Percentiles rank a stretch among this genome's conserved stretches.
Evolutionary conservation across 2,888 invertebrate genomes (phyloP).

Genomic region (Synanthedon tipuliformis): DNA sequence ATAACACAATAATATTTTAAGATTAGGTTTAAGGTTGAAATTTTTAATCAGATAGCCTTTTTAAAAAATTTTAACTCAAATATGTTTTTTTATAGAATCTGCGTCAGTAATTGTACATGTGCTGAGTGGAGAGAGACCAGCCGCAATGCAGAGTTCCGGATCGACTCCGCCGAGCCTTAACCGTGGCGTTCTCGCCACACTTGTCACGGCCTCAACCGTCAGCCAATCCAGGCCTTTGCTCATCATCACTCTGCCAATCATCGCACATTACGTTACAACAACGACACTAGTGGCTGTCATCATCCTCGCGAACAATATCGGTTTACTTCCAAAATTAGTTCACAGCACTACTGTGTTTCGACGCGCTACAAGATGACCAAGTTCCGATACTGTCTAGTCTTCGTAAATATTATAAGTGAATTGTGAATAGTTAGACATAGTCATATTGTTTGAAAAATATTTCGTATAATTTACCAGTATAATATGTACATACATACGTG

Average conservation of each 20-base stretch:
- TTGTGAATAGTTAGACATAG: no score
- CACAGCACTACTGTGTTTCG: neutral
- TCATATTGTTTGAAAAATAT: no score
- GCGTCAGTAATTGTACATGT: conserved; percentile 87
- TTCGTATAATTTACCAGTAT: no score
- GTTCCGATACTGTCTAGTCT: neutral
- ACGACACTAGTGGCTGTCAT: conserved; percentile 17
- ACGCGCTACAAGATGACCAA: conserved; percentile 46
- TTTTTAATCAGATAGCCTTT: neutral
- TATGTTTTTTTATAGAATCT: conserved; percentile 67
- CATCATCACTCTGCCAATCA: conserved; percentile 17
- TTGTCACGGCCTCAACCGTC: conserved; percentile 34
- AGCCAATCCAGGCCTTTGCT: conserved; percentile 20
- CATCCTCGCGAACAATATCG: conserved; percentile 10
- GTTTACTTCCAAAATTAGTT: neutral
- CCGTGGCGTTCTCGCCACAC: conserved; percentile 35
- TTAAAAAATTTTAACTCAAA: neutral
- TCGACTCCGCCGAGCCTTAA: conserved; percentile 42
- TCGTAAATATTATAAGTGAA: no score
- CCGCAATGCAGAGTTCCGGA: conserved; percentile 73
- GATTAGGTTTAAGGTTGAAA: no score
- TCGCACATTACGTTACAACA: conserved; percentile 22
- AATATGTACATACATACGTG: no score
- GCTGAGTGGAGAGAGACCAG: conserved; percentile 79
- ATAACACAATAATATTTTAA: no score